Evolutionary conservation across 2,113 vertebrate genomes (phyloP).

Genomic region (Procavia capensis): DNA sequence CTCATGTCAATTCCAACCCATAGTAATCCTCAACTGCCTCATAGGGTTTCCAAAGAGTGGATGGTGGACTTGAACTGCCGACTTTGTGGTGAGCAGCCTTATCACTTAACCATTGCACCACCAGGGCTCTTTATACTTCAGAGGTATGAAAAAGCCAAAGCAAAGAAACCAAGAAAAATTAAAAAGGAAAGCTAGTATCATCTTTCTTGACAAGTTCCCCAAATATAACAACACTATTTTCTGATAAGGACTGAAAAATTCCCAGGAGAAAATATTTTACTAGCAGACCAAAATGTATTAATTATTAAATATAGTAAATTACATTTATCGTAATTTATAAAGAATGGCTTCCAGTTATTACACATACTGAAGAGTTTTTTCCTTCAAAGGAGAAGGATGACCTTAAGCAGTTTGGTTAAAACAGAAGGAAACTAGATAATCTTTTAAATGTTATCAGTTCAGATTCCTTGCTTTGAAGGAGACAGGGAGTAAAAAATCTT

Average conservation of each 20-base stretch:
- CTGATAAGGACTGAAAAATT: not conserved
- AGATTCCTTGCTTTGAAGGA: not conserved
- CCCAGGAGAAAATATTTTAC: not conserved
- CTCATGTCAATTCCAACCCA: too few species aligned
- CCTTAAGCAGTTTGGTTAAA: not conserved
- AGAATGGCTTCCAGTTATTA: not conserved
- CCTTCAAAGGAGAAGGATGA: not conserved
- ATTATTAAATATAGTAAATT: not conserved
- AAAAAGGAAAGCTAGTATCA: not conserved
- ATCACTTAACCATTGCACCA: too few species aligned
- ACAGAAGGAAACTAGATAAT: not conserved
- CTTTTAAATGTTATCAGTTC: not conserved
- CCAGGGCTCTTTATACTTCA: not conserved
- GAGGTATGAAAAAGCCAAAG: not conserved
- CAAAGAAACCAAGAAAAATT: not conserved
- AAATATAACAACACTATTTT: not conserved
- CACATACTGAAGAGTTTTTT: not conserved
- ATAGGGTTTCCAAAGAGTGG: too few species aligned
- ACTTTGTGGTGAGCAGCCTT: too few species aligned
- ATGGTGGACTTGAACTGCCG: too few species aligned
- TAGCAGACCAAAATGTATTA: not conserved
- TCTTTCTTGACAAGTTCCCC: not conserved
- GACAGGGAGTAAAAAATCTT: not conserved
- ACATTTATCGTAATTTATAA: not conserved
- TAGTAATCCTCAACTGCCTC: too few species aligned